Percentiles rank a stretch among this genome's conserved stretches.
Evolutionary conservation across 2,113 vertebrate species (phyloP).

Genomic region (Pseudopipra pipra): DNA sequence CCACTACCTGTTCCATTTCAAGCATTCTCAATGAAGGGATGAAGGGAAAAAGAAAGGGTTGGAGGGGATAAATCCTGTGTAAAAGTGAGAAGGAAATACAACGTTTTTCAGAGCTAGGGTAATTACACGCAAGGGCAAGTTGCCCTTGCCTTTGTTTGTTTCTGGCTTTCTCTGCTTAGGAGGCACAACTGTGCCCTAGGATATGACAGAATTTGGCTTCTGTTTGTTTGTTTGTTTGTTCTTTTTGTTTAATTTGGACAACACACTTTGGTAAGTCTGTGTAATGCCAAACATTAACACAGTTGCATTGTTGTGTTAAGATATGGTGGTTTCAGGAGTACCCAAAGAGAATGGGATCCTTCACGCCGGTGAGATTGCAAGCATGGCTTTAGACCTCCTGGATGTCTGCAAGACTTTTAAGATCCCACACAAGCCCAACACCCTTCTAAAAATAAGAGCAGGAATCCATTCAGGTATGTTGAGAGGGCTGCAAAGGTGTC

Average conservation of each 20-base stretch:
- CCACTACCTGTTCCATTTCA: neutral
- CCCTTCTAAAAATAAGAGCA: slow-evolving; percentile 80
- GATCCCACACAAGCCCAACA: slow-evolving; percentile 83
- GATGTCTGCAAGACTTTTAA: slow-evolving; percentile 80
- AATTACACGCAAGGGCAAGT: neutral
- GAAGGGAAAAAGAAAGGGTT: neutral
- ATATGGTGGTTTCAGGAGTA: slow-evolving; percentile 86
- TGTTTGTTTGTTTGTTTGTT: neutral
- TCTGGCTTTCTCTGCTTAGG: neutral
- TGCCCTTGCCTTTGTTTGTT: neutral
- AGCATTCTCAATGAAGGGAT: neutral
- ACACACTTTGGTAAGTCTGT: neutral
- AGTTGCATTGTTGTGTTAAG: slow-evolving; percentile 61
- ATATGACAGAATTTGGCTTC: neutral
- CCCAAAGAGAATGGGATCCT: slow-evolving; percentile 79
- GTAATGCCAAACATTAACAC: neutral
- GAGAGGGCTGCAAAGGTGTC: neutral
- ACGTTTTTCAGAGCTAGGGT: neutral
- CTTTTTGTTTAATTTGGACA: neutral
- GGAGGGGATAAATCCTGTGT: neutral
- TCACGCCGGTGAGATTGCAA: slow-evolving; percentile 79
- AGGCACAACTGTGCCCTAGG: neutral
- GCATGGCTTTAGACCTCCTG: slow-evolving; percentile 84
- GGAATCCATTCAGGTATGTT: slow-evolving; percentile 82
- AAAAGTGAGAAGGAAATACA: neutral